phyloP scores from a whole-genome alignment of 2,113 vertebrate species.

The Tragelaphus buxtoni region DNA sequence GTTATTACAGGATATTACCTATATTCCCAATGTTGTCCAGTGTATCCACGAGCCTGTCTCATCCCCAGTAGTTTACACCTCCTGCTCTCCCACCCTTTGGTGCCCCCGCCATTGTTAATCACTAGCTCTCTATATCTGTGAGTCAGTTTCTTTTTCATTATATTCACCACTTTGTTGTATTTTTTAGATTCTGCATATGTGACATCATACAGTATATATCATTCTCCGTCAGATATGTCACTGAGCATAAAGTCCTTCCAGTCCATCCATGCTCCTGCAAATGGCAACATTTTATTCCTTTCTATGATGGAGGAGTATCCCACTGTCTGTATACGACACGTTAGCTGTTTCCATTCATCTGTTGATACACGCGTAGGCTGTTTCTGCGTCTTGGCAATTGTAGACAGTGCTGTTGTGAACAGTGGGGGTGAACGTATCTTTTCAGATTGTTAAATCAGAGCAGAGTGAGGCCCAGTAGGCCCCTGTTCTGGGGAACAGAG shows the following conservation, averaged over 20 bases:
- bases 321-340: accelerated
- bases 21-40: not conserved
- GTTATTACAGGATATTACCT: not conserved
- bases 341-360: not conserved
- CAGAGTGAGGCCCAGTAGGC: accelerated
- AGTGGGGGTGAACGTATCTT: not conserved
- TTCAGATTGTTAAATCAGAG: too few species aligned
- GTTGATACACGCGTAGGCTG: not conserved
- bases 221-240: not conserved
- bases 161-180: not conserved
- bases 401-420: not conserved
- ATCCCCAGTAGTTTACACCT: too few species aligned
- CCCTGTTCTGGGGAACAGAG: not conserved
- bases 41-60: not conserved
- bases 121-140: not conserved
- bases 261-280: not conserved
- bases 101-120: not conserved
- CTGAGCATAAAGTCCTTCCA: not conserved
- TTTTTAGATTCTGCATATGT: not conserved
- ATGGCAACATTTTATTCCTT: not conserved
- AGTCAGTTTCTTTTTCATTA: not conserved
- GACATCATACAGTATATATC: not conserved
- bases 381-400: not conserved
- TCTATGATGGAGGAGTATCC: not conserved
- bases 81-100: not conserved